Percentiles rank a stretch among this genome's conserved stretches.
phyloP scores from a whole-genome alignment of 2,888 invertebrate genomes.

The Entomobrya proxima region DNA sequence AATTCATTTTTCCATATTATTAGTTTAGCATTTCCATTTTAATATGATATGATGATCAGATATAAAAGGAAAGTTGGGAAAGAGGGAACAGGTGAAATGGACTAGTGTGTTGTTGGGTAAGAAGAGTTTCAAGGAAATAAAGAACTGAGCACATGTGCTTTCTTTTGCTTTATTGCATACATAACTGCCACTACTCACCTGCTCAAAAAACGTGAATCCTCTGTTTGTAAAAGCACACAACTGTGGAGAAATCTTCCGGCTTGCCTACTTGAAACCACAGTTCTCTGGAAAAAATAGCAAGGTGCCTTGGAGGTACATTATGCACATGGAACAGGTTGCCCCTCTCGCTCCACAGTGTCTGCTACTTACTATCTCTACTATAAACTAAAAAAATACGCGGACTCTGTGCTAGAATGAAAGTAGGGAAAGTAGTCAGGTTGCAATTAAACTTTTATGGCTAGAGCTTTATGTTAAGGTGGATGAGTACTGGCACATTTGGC shows the following conservation, averaged over 20 bases:
- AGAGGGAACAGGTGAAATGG: too few relatives aligned
- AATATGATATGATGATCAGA: too few relatives aligned
- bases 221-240: background rate
- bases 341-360: background rate
- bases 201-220: constrained; percentile 53
- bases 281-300: background rate
- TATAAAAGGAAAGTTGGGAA: too few relatives aligned
- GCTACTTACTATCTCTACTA: too few relatives aligned
- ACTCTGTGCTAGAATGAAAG: background rate
- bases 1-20: too few relatives aligned
- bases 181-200: constrained; percentile 44
- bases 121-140: background rate
- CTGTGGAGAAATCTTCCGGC: background rate
- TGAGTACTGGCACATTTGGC: background rate
- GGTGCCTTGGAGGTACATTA: background rate
- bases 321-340: constrained; percentile 1
- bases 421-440: background rate
- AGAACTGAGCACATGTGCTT: constrained; percentile 26
- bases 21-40: too few relatives aligned
- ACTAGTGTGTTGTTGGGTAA: background rate
- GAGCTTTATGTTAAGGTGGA: background rate
- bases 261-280: background rate
- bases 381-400: too few relatives aligned
- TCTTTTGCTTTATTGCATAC: background rate
- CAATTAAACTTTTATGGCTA: background rate